These are phyloP conservation scores for Galagoides demidoff DNA, from an alignment of 2,797 vertebrate genomes.

Conservation along the genomic window DNA sequence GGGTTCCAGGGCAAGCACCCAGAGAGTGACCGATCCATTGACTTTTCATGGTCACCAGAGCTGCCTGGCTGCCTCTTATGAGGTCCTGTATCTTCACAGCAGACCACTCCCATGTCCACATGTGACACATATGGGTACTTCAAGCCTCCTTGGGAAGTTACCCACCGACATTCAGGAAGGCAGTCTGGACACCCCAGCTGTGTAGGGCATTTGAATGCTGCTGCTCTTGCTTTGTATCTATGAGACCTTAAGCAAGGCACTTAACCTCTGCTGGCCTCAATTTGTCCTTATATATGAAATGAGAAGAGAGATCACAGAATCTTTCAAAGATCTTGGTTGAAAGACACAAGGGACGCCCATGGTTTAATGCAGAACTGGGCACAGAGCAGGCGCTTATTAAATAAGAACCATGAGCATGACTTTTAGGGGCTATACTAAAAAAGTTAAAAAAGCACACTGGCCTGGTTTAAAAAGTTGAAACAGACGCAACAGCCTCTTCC, in stretches of 20 bases:
- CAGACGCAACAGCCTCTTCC: not conserved
- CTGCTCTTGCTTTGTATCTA: not conserved
- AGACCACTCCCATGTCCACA: not conserved
- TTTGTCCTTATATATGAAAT: not conserved
- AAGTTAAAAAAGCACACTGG: not conserved
- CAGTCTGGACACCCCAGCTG: not conserved
- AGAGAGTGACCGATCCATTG: rapidly evolving
- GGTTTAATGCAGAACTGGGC: not conserved
- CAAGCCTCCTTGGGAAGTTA: not conserved
- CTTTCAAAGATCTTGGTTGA: not conserved
- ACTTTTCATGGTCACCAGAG: not conserved
- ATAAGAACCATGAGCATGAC: rapidly evolving
- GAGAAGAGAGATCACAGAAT: not conserved
- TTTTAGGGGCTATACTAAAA: not conserved
- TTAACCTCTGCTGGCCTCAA: not conserved
- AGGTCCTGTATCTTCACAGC: not conserved
- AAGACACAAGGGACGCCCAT: not conserved
- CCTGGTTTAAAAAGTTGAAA: not conserved
- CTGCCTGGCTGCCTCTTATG: not conserved
- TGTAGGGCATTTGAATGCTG: not conserved
- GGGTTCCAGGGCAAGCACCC: not conserved
- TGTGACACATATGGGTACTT: not conserved
- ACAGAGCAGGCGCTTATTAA: not conserved
- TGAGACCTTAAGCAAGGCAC: not conserved
- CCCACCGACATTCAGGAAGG: not conserved